Base-by-base conservation (phyloP, 2,797 vertebrate species). In the Sternotherus odoratus region DNA sequence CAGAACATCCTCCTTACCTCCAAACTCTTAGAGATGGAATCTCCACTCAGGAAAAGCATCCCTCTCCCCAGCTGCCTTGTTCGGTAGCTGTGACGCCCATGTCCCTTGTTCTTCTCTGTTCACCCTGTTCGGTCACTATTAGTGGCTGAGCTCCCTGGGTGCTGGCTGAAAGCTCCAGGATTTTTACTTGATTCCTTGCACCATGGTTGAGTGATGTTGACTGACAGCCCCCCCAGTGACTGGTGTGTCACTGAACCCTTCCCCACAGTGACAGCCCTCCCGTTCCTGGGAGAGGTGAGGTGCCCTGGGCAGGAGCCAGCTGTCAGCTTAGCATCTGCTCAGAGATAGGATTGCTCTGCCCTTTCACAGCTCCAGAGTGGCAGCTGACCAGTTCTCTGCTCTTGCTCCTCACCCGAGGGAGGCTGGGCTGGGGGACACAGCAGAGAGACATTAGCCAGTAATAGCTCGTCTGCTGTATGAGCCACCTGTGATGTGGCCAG, bases 401-500 rank as follows among this genome's bases (percentile, higher is more conserved):
- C 36, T 49, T 78, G 30, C 33, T 69, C 10, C 33, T 51, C 21
- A 23, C 49, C 49, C 26, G 8, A 28, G 72, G 43, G 72, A 75
- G 43, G 26, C 43, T 30, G 43, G n/a, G n/a, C 43, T 5, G 43
- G 24, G 24, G 33, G 51, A 78, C 33, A 36, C 6, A 19, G 33
- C 21, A 4, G 19, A n/a, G 33, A 51, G 30, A 78, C 11, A 13
- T 28, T n/a, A 50, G 13, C 49, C 26, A 75, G 39, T 46, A 28
- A n/a, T 13, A 51, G 33, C 33, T n/a, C 16, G 2, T 51, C 30
- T 33, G 11, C 33, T n/a, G 75, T 33, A 17, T n/a, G 10, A 19
- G 33, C 33, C 33, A 36, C 54, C 66, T 2, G 24, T 75, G 19
- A 5, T 53, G 19, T 2, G 0, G 8, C 33, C 6, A 28, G 72